Base-by-base conservation (phyloP, 2,888 invertebrate genomes). In the Candidula unifasciata region DNA sequence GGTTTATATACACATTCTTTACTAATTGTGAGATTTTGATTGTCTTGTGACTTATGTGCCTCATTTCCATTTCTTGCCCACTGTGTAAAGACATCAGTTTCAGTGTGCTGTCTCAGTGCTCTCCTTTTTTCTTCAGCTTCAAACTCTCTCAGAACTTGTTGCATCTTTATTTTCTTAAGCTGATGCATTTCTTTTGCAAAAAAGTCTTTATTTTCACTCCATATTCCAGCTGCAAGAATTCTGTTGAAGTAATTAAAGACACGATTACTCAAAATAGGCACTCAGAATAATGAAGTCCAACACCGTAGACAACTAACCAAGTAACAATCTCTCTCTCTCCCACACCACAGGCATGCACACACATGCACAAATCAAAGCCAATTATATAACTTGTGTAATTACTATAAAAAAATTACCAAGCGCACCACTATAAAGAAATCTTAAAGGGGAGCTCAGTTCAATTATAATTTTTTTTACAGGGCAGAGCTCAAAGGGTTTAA, bases 131-230 rank as follows among this genome's bases (percentile, higher is more conserved):
- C 92, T 60, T 92, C 92, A 5, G 89, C 88, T 84, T 93, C 92
- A 78, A 93, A 87, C 82, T 93, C 92, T 74, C 89, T 86, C 52
- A 93, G 87, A 3, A 92, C 91, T 76, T 93, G 91, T 84, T 92
- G 91, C 91, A 93, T 93, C 86, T 92, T 91, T 30, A 92, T 71
- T 79, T 90, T 90, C 82, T 92, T 89, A 73, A 93, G 87, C 81
- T 92, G 90, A 5, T 87, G 87, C 90, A 93, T 91, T 84, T 93
- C 93, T 78, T 89, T 89, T 13, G 92, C 92, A 33, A 93, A 89
- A 82, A 88, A 88, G 79, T 92, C 91, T 84, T 94, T 94, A 52
- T 93, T 91, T 84, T 92, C 91, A 86, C 93, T 92, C 94, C 94
- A 94, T 88, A 91, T 89, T 85, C 92, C 92, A 24, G 93, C 91